Base-by-base conservation (phyloP, 2,888 invertebrate genomes). In the Dryadula phaetusa region DNA sequence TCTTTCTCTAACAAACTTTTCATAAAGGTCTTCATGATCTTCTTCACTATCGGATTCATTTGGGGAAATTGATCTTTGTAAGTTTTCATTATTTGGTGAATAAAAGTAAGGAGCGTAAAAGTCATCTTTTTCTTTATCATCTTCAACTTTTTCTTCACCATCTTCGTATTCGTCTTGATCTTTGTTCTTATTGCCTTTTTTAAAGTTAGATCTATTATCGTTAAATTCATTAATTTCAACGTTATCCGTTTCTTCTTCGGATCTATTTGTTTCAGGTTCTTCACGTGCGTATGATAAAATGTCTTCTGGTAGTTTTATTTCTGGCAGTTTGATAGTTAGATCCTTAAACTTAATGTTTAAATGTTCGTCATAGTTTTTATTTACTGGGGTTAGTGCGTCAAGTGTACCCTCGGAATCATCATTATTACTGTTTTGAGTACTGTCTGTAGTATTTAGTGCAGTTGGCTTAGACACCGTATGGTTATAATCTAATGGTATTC, bases 221-320 rank as follows among this genome's bases (percentile, higher is more conserved):
- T 81, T 83, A 66, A 76, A 80, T 61, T 74, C 77, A 53, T 67
- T 73, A 73, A 74, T 80, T 53, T 72, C 66, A 52, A 76, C 64
- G 37, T 73, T 62, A 18, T 79, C 76, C 42, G 79, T 77, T 28
- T 78, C 74, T 67, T 75, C 73, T 32, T 52, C 8, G n/a, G 49
- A 49, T 3, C n/a, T 49, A 16, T 49, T 16, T 66, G 80, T 80
- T 4, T 77, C 72, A 12, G 82, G 79, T 62, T 78, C 77, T 66
- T 85, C 82, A 73, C 82, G 80, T 1, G 83, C 74, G 69, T 85
- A 89, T 46, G 83, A 76, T 77, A 93, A 83, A 75, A 93, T 83
- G 69, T 90, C 88, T n/a, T 93, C 87, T 0, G 93, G 93, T 68
- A 93, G 75, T 76, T 88, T 88, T 69, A 93, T 92, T 77, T 92